Evolutionary conservation across 2,113 vertebrate species (phyloP).

Genomic region (Galeopterus variegatus): DNA sequence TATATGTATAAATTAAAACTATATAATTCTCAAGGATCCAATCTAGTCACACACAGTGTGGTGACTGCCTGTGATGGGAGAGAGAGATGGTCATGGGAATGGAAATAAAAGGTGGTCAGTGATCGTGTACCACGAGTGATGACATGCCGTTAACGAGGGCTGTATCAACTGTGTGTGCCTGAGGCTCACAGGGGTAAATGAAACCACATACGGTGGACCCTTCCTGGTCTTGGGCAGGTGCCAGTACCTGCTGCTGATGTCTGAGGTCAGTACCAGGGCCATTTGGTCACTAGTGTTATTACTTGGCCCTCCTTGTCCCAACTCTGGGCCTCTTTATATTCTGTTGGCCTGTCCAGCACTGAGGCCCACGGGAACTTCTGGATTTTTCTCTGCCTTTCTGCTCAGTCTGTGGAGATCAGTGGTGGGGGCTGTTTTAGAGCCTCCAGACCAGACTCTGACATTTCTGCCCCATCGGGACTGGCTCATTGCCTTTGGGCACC

Average conservation of each 20-base stretch:
- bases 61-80: background rate
- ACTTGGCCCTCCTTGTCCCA: background rate
- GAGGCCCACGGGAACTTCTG: background rate
- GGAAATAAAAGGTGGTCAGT: background rate
- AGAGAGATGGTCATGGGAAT: background rate
- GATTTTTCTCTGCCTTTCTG: background rate
- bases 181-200: background rate
- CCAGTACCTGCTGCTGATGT: background rate
- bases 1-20: background rate
- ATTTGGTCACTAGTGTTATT: background rate
- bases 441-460: background rate
- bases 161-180: rapidly evolving
- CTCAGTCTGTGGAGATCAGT: background rate
- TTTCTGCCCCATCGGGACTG: background rate
- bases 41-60: background rate
- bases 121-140: rapidly evolving
- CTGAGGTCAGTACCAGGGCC: background rate
- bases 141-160: rapidly evolving
- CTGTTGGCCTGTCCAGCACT: background rate
- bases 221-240: background rate
- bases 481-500: background rate
- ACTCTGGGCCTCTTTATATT: background rate
- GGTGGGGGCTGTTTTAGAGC: background rate
- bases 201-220: rapidly evolving
- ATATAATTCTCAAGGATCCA: background rate